These are phyloP conservation scores for Acanthornis magna DNA, from an alignment of 2,797 vertebrate genomes.

Conservation along the genomic window DNA sequence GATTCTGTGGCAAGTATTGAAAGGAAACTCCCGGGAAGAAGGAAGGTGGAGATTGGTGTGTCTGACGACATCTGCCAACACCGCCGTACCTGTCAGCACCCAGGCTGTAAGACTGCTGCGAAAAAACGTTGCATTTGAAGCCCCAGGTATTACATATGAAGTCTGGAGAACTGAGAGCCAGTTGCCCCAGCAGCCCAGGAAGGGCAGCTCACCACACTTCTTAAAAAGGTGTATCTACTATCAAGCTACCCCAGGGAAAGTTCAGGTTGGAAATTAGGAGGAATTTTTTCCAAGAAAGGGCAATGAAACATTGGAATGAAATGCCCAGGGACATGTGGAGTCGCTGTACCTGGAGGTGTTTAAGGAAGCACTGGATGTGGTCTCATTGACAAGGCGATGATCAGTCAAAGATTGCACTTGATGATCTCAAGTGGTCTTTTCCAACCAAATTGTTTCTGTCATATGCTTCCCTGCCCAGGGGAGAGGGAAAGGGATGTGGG, in stretches of 20 bases:
- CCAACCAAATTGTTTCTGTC: background rate
- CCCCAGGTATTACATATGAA: background rate
- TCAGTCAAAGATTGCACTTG: background rate
- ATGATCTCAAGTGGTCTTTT: background rate
- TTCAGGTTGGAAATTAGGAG: background rate
- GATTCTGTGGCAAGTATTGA: background rate
- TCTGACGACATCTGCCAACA: background rate
- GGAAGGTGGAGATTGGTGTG: too few relatives aligned
- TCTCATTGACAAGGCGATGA: background rate
- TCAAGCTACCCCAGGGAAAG: background rate
- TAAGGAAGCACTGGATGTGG: background rate
- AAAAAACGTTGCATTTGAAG: background rate
- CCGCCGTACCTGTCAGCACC: background rate
- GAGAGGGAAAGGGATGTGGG: too few relatives aligned
- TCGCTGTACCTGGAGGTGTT: background rate
- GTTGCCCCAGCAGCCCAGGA: background rate
- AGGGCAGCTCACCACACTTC: background rate
- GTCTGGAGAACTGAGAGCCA: background rate
- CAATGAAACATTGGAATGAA: background rate
- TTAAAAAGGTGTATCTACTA: background rate
- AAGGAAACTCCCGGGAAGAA: background rate
- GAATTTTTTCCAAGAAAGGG: background rate
- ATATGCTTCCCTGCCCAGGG: background rate
- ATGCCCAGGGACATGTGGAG: background rate
- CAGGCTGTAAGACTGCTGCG: fast-evolving